Percentiles rank a stretch among this genome's conserved stretches.
Conservation (phyloP, 2,888 invertebrate genomes). For the Acrobasis suavella region DNA sequence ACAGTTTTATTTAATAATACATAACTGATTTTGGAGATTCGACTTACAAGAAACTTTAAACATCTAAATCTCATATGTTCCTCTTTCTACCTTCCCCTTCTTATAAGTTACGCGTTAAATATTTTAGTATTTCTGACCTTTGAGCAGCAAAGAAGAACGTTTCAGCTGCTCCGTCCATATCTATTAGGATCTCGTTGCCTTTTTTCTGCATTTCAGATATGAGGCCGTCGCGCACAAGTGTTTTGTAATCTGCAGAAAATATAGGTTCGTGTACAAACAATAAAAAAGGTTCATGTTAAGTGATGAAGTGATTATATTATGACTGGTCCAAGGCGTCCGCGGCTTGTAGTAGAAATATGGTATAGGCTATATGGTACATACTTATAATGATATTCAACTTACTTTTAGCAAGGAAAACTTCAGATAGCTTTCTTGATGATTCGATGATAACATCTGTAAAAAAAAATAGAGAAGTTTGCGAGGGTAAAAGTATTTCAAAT, state of each 20-base stretch:
- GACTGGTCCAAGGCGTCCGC: too few relatives aligned
- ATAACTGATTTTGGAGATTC: too few relatives aligned
- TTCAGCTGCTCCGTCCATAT: constrained; percentile 55
- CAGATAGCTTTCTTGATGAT: constrained; percentile 57
- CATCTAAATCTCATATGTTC: too few relatives aligned
- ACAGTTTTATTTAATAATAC: too few relatives aligned
- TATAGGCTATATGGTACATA: too few relatives aligned
- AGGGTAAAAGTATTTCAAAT: neutral
- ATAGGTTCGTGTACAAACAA: too few relatives aligned
- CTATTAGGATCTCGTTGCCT: constrained; percentile 61
- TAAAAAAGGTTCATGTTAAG: too few relatives aligned
- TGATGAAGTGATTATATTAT: too few relatives aligned
- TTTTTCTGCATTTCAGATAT: constrained; percentile 71
- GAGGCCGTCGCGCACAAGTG: constrained; percentile 53
- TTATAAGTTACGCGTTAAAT: too few relatives aligned
- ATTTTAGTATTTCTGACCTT: constrained; percentile 44
- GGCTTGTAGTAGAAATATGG: too few relatives aligned
- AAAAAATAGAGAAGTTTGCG: constrained; percentile 5
- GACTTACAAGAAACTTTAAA: too few relatives aligned
- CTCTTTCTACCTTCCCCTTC: too few relatives aligned
- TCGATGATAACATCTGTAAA: constrained; percentile 68
- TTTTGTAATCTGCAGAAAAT: constrained; percentile 58
- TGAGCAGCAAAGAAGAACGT: constrained; percentile 70
- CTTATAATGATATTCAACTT: constrained; percentile 36
- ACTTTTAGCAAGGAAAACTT: constrained; percentile 63